Evolutionary conservation across 2,888 invertebrate species (phyloP).

Genomic region (Clunio marinus): DNA sequence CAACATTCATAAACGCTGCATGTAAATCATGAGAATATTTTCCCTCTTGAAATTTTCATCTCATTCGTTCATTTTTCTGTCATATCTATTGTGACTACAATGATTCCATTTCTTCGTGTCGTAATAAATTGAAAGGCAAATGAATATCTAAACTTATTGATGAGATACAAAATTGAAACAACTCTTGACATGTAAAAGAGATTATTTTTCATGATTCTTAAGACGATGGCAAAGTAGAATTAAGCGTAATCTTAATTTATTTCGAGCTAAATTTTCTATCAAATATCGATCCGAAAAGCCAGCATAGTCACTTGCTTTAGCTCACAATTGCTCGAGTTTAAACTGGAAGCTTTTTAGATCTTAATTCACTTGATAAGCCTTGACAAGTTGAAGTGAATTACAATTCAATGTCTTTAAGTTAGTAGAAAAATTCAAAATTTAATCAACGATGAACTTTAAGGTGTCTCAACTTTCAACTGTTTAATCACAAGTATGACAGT

Average conservation of each 20-base stretch:
- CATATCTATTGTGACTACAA: too few species aligned
- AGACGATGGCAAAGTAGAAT: neutral
- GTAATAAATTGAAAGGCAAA: neutral
- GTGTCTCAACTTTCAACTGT: neutral
- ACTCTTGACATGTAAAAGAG: constrained; percentile 2
- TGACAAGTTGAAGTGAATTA: neutral
- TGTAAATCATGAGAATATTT: neutral
- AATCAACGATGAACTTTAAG: too few species aligned
- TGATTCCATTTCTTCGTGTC: too few species aligned
- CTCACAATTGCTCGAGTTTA: neutral
- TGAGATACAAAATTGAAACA: neutral
- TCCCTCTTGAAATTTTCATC: neutral
- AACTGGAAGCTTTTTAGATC: neutral
- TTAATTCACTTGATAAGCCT: constrained; percentile 5
- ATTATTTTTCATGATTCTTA: neutral
- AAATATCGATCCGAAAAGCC: constrained; percentile 3
- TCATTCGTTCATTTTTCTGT: too few species aligned
- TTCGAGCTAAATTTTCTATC: constrained; percentile 11
- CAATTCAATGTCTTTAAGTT: neutral
- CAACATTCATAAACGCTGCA: neutral
- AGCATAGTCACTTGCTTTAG: neutral
- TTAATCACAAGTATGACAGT: too few species aligned
- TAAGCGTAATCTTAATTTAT: constrained; percentile 14
- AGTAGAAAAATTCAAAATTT: neutral
- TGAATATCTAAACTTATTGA: too few species aligned